phyloP scores from a whole-genome alignment of 2,113 vertebrate species.

The Nestor notabilis region DNA sequence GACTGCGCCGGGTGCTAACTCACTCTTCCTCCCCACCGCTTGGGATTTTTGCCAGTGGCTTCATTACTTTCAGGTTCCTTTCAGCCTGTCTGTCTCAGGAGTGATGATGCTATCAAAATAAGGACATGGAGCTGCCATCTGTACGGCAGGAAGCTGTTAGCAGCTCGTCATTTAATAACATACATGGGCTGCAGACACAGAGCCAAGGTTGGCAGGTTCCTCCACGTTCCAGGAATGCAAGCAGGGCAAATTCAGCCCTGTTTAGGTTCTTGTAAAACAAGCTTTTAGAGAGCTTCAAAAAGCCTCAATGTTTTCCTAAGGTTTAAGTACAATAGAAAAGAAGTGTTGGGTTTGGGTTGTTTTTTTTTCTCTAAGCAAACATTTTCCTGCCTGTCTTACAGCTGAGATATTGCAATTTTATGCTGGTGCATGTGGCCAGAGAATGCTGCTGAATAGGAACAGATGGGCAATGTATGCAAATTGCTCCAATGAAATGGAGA shows the following conservation, averaged over 20 bases:
- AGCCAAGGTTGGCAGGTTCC: not conserved
- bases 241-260: not conserved
- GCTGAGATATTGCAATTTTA: not conserved
- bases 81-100: not conserved
- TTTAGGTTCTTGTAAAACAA: not conserved
- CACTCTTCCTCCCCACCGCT: not conserved
- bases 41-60: slow-evolving; percentile 16
- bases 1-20: not conserved
- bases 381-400: not conserved
- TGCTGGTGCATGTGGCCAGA: not conserved
- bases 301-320: not conserved
- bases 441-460: not conserved
- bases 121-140: not conserved
- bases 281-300: not conserved
- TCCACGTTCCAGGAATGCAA: not conserved
- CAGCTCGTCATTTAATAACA: not conserved
- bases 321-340: not conserved
- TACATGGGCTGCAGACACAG: not conserved
- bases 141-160: not conserved
- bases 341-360: not conserved
- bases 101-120: not conserved
- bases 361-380: not conserved
- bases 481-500: not conserved
- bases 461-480: slow-evolving; percentile 34
- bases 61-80: not conserved